These are phyloP conservation scores for Drosophila melanica DNA, from an alignment of 1,140 invertebrate species.

Conservation along the genomic window DNA sequence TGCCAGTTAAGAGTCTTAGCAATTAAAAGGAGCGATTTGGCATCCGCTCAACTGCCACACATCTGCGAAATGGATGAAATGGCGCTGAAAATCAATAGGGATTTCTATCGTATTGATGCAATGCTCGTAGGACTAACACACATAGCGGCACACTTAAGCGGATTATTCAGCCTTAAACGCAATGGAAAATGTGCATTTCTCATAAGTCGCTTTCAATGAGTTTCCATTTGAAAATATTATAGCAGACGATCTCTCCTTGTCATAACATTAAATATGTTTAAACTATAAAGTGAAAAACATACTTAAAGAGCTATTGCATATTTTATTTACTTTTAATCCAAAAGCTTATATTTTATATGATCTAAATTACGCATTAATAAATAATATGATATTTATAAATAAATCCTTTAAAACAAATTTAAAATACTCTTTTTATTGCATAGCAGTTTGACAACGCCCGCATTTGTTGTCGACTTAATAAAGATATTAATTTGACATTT, in stretches of 20 bases:
- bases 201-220: constrained; percentile 4
- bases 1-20: neutral
- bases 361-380: too few species aligned
- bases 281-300: neutral
- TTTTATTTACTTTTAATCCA: neutral
- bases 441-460: too few species aligned
- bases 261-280: neutral
- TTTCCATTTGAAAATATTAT: neutral
- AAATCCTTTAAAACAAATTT: too few species aligned
- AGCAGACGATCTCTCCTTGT: neutral
- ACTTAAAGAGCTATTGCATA: neutral
- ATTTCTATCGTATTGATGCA: constrained; percentile 1
- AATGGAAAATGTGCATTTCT: neutral
- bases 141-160: constrained; percentile 1
- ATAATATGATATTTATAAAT: too few species aligned
- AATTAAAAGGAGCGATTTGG: constrained; percentile 14
- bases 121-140: neutral
- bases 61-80: neutral
- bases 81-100: constrained; percentile 39
- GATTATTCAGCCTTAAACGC: constrained; percentile 5
- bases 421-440: too few species aligned
- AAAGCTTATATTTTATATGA: neutral
- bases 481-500: constrained; percentile 2
- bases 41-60: neutral
- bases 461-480: neutral